Evolutionary conservation across 2,888 invertebrate species (phyloP), one percentile per base, ranked within the genome.

Genomic region (Cephus spinipes): DNA sequence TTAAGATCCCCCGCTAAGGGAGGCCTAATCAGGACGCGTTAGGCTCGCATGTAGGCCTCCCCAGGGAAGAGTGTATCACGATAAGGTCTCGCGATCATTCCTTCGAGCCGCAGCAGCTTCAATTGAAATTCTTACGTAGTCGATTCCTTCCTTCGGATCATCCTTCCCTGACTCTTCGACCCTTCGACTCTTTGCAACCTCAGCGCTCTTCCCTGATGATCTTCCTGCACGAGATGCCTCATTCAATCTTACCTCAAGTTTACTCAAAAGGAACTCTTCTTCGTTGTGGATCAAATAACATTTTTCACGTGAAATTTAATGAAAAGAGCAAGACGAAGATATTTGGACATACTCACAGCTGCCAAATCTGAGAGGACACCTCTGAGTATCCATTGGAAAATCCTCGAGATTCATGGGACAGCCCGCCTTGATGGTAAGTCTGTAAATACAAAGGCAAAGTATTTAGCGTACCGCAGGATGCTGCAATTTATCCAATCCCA

Each of bases 381-480:
- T 92, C 90, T 97, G 96, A 68, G 95, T 95, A 89, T 97, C 97
- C 96, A 97, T 96, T 1, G 97, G 97, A 90, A 97, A 97, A 89
- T 96, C 96, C 89, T 96, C 95, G 78, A 97, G 92, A 90, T 96
- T 95, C 97, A 97, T 97, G 6, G 95, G 95, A 87, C 97, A 97
- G 68, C 95, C 95, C 31, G 97, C 96, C 90, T 96, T 96, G 85
- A 97, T 96, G 40, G 97, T 97, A 84, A 97, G 92, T 87, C 96
- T 96, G 92, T 69, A 91, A 92, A 81, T 40, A 4, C 4, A 40
- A 15, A 40, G 40, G 1, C 40, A 15, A 40, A 40, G 15, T 15
- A 40, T 40, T 40, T 40, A 40, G 40, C 6, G 15, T 15, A 4
- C 4, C 12, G 4, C 40, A 40, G 40, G 15, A 40, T 4, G 4